These are phyloP conservation scores for Passerina amoena DNA, from an alignment of 2,113 vertebrate genomes.

Conservation along the genomic window DNA sequence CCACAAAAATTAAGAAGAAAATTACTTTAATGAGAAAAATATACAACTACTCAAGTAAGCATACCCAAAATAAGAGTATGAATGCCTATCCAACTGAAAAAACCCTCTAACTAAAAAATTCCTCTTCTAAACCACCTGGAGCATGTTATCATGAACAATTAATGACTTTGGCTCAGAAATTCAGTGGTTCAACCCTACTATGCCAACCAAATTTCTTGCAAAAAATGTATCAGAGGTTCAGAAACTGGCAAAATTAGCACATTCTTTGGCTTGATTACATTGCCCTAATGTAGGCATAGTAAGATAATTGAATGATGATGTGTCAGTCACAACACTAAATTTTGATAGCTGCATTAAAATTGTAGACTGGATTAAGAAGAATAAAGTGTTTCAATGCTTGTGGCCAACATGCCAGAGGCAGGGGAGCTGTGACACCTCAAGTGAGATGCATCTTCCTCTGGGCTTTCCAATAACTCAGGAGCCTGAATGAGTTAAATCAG, in stretches of 20 bases:
- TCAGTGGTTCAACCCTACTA: background rate
- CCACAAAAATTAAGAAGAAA: background rate
- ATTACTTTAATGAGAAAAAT: background rate
- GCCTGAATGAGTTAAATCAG: background rate
- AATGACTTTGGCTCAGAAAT: background rate
- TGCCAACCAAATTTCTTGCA: background rate
- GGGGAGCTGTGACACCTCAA: background rate
- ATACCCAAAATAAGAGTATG: background rate
- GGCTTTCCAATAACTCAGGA: background rate
- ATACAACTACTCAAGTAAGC: background rate
- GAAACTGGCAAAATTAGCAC: background rate
- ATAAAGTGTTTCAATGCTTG: background rate
- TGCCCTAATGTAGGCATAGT: background rate
- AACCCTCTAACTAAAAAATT: background rate
- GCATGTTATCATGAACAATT: background rate
- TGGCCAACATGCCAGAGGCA: background rate
- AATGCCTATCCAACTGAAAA: background rate
- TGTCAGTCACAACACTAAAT: background rate
- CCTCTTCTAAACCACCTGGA: background rate
- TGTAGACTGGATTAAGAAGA: background rate
- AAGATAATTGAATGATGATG: background rate
- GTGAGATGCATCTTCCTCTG: background rate
- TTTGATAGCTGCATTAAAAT: background rate
- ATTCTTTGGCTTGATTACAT: background rate
- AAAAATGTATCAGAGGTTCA: background rate